phyloP scores from a whole-genome alignment of 2,797 vertebrate species.

The Hyperoplus lanceolatus region DNA sequence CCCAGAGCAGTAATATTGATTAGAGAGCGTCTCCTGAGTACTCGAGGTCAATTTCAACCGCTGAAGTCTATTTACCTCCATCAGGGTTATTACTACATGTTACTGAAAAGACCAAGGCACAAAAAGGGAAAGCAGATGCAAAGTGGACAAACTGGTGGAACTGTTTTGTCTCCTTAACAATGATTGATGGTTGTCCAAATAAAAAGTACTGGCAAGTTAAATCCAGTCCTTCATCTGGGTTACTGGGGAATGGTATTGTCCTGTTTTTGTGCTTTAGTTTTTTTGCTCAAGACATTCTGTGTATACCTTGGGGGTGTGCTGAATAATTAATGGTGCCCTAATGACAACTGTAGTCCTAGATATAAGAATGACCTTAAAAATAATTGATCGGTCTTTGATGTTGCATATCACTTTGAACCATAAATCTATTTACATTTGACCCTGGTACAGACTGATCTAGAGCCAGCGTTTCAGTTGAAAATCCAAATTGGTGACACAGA shows the following conservation, averaged over 20 bases:
- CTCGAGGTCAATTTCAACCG: slow-evolving; percentile 63
- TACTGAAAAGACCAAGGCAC: slow-evolving; percentile 23
- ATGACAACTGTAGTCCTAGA: slow-evolving; percentile 81
- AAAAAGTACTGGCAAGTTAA: slow-evolving; percentile 61
- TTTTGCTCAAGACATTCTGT: slow-evolving; percentile 58
- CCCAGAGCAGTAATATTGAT: slow-evolving; percentile 70
- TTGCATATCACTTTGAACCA: slow-evolving; percentile 78
- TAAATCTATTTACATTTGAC: slow-evolving; percentile 77
- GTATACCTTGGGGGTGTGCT: slow-evolving; percentile 76
- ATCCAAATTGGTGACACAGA: slow-evolving; percentile 16
- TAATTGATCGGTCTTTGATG: slow-evolving; percentile 81
- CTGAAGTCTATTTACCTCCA: slow-evolving; percentile 50
- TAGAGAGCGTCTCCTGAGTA: slow-evolving; percentile 57
- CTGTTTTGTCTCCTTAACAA: slow-evolving; percentile 36
- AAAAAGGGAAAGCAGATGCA: slow-evolving; percentile 17
- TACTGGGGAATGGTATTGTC: slow-evolving; percentile 71
- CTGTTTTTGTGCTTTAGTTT: slow-evolving; percentile 63
- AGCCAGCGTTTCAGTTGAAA: slow-evolving; percentile 42
- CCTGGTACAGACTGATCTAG: slow-evolving; percentile 63
- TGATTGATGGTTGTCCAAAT: slow-evolving; percentile 62
- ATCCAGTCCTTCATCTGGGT: slow-evolving; percentile 39
- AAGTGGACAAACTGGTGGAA: slow-evolving; percentile 30
- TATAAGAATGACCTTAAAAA: slow-evolving; percentile 85
- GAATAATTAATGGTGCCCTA: slow-evolving; percentile 84
- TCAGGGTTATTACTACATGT: slow-evolving; percentile 36